Evolutionary conservation across 37 sponge, comb jelly and placozoan species (phyloP).

Genomic region (Cladorhizidae sp.): DNA sequence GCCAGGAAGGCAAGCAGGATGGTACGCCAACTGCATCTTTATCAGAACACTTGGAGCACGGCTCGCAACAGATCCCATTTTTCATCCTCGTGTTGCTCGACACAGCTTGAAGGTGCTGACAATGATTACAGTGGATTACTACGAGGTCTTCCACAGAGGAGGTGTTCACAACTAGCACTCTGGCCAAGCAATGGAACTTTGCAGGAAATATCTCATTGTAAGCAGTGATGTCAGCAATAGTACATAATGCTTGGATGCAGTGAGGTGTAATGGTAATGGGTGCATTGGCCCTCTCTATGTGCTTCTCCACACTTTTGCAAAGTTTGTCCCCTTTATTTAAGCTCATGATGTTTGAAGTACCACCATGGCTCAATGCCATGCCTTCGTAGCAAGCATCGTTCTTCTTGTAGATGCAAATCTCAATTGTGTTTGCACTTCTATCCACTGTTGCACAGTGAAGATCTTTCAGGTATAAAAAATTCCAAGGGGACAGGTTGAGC

Average conservation of each 20-base stretch:
- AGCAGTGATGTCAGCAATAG: constrained; percentile 4
- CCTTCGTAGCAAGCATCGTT: not conserved
- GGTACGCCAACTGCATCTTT: not conserved
- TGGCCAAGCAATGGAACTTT: constrained; percentile 28
- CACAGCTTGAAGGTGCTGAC: constrained; percentile 5
- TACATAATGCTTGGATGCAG: not conserved
- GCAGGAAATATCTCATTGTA: not conserved
- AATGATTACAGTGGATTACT: constrained; percentile 3
- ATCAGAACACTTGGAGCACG: not conserved
- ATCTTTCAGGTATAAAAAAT: not conserved
- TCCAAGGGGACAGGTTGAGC: not conserved
- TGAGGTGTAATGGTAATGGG: not conserved
- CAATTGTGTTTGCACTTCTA: not conserved
- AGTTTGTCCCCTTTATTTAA: not conserved
- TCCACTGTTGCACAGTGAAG: not conserved
- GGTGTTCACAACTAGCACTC: constrained; percentile 3
- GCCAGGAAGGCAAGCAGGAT: not conserved
- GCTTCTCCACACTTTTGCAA: not conserved
- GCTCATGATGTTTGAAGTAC: not conserved
- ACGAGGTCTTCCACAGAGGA: constrained; percentile 28
- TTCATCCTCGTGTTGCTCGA: not conserved
- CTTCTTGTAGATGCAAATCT: constrained; percentile 6
- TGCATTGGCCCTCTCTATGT: not conserved
- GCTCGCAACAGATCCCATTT: not conserved
- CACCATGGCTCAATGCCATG: not conserved